A percentile compares a stretch with the other conserved stretches of the same genome.
phyloP scores from a whole-genome alignment of 2,797 vertebrate species.

The Huso huso region DNA sequence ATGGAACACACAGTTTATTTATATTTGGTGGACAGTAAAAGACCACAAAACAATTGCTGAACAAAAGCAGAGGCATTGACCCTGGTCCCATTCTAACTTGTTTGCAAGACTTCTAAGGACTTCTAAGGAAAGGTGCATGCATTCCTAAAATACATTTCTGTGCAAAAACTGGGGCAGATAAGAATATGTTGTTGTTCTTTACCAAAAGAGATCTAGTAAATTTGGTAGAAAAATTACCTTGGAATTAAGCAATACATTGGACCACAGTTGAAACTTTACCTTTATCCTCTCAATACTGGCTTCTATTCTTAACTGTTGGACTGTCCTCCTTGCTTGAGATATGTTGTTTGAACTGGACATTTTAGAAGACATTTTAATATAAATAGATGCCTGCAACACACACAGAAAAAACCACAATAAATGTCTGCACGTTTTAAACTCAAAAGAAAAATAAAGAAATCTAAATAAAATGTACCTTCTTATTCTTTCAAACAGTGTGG shows the following conservation, averaged over 20 bases:
- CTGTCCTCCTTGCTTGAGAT: conserved; percentile 68
- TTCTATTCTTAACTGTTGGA: conserved; percentile 83
- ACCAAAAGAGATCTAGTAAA: neutral
- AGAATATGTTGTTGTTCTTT: neutral
- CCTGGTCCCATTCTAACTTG: too few species aligned
- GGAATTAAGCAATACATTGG: neutral
- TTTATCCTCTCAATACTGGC: conserved; percentile 91
- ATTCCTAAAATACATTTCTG: neutral
- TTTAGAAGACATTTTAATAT: conserved; percentile 79
- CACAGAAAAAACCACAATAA: conserved; percentile 4
- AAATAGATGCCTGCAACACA: conserved; percentile 28
- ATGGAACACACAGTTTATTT: too few species aligned
- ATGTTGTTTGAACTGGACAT: conserved; percentile 77
- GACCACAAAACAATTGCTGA: too few species aligned
- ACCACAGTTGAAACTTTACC: conserved; percentile 49
- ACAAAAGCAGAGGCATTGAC: too few species aligned
- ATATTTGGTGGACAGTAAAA: too few species aligned
- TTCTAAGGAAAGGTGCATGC: neutral
- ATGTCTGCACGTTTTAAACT: neutral
- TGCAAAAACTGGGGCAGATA: neutral
- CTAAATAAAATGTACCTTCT: neutral
- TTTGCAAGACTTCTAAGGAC: neutral
- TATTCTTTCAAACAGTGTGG: conserved; percentile 18
- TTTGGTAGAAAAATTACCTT: neutral
- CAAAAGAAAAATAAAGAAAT: too few species aligned